Evolutionary conservation across 2,888 invertebrate genomes (phyloP), one percentile per base, ranked within the genome.

Genomic region (Cyaniris semiargus): DNA sequence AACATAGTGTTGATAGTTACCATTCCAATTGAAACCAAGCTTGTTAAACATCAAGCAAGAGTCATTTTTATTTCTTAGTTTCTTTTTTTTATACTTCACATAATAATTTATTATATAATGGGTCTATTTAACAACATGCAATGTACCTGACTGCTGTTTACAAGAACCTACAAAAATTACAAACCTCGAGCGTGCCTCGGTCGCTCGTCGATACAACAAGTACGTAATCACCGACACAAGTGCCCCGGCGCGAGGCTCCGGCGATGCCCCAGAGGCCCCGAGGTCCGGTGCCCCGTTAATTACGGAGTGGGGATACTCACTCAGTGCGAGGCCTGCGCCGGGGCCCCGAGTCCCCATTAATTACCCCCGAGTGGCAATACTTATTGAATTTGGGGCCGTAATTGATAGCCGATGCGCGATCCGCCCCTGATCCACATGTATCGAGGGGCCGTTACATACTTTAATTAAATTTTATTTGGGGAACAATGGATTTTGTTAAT

Each of bases 331-430:
- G 27, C 66, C 23, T 27, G 3, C 27, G 27, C 27, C 27, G 10
- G 60, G 66, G 66, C 27, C 13, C 60, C 60, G 23, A 13, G 66
- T 6, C 27, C 27, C 27, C 27, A 66, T 66, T 66, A 66, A 66
- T 66, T 66, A 66, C 66, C 27, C 27, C 23, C 66, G 27, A 66
- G 66, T 66, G 66, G 66, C 66, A 27, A 66, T 66, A 66, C 66
- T 66, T 66, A 66, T 66, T 66, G 66, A 66, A 66, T 66, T 66
- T 66, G 66, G 66, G 27, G 21, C 23, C 27, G 66, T 27, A 27
- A 66, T 66, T 66, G 66, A 66, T 66, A 66, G 66, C 27, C 66
- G 27, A 66, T 15, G 7, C 66, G 27, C 66, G 66, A 66, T 66
- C 66, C 66, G 66, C 27, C 27, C 66, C 66, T 66, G 66, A 31